These are phyloP conservation scores for Onthophagus taurus DNA, from an alignment of 1,140 invertebrate species.

Conservation along the genomic window DNA sequence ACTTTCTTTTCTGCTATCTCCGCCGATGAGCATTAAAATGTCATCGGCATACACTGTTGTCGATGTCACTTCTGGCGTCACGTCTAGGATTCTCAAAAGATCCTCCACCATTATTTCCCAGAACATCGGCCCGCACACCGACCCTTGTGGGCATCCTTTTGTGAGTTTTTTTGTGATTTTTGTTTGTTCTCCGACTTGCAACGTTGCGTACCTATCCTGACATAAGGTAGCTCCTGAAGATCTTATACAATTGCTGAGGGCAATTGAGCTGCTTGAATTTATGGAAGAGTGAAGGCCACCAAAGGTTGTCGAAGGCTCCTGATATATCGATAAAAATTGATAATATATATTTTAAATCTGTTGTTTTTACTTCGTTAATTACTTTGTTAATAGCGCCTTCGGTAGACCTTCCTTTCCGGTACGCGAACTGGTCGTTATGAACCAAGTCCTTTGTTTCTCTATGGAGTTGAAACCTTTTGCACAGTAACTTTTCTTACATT, in stretches of 20 bases:
- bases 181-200: too few relatives aligned
- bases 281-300: not conserved
- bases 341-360: not conserved
- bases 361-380: not conserved
- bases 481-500: not conserved
- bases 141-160: not conserved
- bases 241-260: not conserved
- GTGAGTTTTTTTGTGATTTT: too few relatives aligned
- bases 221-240: not conserved
- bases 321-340: not conserved
- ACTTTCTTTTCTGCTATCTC: not conserved
- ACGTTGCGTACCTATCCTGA: conserved; percentile 1
- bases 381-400: not conserved
- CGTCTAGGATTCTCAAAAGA: too few relatives aligned
- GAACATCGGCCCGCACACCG: not conserved
- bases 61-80: not conserved
- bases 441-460: not conserved
- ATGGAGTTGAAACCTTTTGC: not conserved
- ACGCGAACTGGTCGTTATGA: not conserved
- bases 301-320: conserved; percentile 36
- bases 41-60: not conserved
- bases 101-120: not conserved
- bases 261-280: not conserved
- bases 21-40: not conserved
- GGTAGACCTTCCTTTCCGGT: not conserved